Conservation (phyloP, 2,888 invertebrate species). For the Ceratothoa steindachneri region DNA sequence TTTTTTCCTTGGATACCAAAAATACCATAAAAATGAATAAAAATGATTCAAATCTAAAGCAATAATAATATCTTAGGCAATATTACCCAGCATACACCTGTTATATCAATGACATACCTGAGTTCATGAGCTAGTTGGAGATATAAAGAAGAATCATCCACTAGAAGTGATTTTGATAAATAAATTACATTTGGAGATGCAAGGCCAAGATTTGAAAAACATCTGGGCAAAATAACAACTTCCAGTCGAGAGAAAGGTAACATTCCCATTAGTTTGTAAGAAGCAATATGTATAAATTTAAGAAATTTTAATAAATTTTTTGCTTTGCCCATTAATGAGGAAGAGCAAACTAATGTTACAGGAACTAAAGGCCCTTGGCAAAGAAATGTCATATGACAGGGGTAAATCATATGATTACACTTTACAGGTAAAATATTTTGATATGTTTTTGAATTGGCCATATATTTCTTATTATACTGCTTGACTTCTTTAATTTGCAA, state of each 20-base stretch:
- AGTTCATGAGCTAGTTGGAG: conserved; percentile 40
- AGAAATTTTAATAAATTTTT: conserved; percentile 25
- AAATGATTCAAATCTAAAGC: too few relatives aligned
- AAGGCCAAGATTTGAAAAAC: conserved; percentile 35
- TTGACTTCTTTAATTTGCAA: background rate
- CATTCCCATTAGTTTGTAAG: conserved; percentile 23
- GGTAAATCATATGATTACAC: conserved; percentile 26
- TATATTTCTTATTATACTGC: background rate
- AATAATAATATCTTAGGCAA: too few relatives aligned
- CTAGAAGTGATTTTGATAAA: conserved; percentile 26
- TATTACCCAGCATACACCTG: too few relatives aligned
- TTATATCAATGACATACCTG: too few relatives aligned
- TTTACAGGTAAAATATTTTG: background rate
- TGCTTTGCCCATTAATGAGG: conserved; percentile 7
- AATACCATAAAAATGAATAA: too few relatives aligned
- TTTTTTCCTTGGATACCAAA: too few relatives aligned
- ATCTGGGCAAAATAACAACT: conserved; percentile 33
- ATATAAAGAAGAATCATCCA: conserved; percentile 25
- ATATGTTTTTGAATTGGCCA: background rate
- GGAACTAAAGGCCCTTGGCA: background rate
- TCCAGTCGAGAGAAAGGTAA: conserved; percentile 37
- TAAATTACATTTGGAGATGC: conserved; percentile 44
- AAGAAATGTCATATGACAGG: conserved; percentile 21
- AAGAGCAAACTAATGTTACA: conserved; percentile 21
- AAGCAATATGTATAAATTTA: conserved; percentile 21